Evolutionary conservation across 2,113 vertebrate species (phyloP), one percentile per base, ranked within the genome.

Genomic region (Chaenocephalus aceratus): DNA sequence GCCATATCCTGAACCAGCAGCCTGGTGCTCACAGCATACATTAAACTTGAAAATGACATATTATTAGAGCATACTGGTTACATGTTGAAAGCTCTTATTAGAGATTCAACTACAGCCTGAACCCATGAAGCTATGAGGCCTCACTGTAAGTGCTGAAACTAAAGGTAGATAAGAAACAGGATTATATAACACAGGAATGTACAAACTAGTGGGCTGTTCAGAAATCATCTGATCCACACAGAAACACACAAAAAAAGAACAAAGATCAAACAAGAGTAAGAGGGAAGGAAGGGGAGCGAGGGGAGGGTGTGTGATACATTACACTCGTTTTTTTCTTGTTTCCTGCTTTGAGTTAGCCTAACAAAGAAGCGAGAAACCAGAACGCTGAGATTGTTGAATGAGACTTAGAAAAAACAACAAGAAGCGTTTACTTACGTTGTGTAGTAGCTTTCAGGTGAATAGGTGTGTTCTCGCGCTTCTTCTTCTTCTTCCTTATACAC

Each of bases 401-500:
- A 70, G 12, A 10, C 3, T 0, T 4, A 46, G 56, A 68, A 46
- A 3, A n/a, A 51, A 41, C 12, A 77, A 59, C 10, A 72, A 23
- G 2, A 59, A 46, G 1, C 30, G 30, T 68, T 82, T 13, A 90
- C 93, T 93, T 85, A 93, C 93, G 83, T 84, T 85, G 70, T 85
- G 62, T 48, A 10, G 87, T 60, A 34, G 75, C 48, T 83, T 75
- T 73, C 82, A 89, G 88, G 70, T 92, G 83, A 79, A 75, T 87
- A 65, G 52, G 21, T 23, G 67, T 57, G 26, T 57, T 86, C 77
- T 15, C 46, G 46, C 60, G 79, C 67, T 36, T 84, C 36, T 41
- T 48, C 46, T 48, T 48, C 59, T 48, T 48, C 59, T n/a, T 71
- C 67, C 68, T 75, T 75, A 79, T 62, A 80, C 84, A 64, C 64